Conservation (phyloP, 2,888 invertebrate species). For the Habroteleia sp. region DNA sequence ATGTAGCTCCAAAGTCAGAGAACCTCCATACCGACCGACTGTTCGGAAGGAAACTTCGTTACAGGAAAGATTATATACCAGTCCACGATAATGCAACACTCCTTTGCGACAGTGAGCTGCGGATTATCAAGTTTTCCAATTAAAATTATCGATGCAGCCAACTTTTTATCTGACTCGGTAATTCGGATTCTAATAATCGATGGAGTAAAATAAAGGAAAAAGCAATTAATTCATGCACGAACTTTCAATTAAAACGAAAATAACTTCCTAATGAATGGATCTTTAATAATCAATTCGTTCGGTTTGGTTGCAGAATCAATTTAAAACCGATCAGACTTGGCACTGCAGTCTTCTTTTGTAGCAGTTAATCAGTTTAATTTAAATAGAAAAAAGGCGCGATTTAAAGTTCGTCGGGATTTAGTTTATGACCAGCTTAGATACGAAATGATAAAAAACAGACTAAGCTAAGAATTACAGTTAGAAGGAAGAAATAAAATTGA, state of each 20-base stretch:
- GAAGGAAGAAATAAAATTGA: constrained; percentile 23
- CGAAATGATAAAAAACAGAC: constrained; percentile 27
- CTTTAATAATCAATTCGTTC: not conserved
- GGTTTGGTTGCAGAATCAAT: not conserved
- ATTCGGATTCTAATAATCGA: not conserved
- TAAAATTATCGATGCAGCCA: constrained; percentile 21
- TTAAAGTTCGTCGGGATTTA: too few species aligned
- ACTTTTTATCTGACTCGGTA: not conserved
- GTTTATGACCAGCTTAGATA: too few species aligned
- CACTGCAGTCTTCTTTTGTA: too few species aligned
- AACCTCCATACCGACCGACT: constrained; percentile 43
- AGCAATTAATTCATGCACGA: constrained; percentile 1
- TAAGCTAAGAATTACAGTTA: constrained; percentile 42
- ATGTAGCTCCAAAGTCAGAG: constrained; percentile 10
- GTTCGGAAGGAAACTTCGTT: constrained; percentile 30
- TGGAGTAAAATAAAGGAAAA: not conserved
- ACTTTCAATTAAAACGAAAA: constrained; percentile 10
- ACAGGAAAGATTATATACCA: constrained; percentile 5
- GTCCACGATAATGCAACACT: constrained; percentile 28
- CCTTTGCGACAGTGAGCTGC: not conserved
- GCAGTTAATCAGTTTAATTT: too few species aligned
- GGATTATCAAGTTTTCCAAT: constrained; percentile 16
- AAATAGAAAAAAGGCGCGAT: too few species aligned
- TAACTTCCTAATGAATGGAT: not conserved
- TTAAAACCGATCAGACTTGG: too few species aligned